Evolutionary conservation across 2,113 vertebrate species (phyloP).

Genomic region (Illadopsis cleaveri): DNA sequence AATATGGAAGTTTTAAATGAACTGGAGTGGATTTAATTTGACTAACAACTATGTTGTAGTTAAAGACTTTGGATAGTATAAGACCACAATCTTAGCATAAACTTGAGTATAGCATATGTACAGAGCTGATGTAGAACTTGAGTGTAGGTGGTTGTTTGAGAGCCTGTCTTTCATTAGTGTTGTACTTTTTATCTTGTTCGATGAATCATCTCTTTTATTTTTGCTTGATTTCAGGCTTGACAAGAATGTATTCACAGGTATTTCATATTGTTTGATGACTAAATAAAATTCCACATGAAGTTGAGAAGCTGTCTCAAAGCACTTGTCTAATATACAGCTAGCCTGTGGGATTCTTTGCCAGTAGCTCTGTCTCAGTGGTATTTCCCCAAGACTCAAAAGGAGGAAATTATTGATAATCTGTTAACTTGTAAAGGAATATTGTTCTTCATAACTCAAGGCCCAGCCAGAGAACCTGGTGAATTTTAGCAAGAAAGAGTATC

Average conservation of each 20-base stretch:
- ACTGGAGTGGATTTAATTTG: neutral
- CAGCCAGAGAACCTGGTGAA: neutral
- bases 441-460: neutral
- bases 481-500: neutral
- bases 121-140: neutral
- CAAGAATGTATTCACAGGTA: neutral
- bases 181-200: neutral
- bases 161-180: neutral
- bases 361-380: neutral
- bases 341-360: neutral
- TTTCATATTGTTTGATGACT: neutral
- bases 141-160: neutral
- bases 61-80: neutral
- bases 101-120: neutral
- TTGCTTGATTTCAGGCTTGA: neutral
- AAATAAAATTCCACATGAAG: neutral
- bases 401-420: neutral
- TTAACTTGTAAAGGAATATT: neutral
- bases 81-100: neutral
- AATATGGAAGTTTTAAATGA: neutral
- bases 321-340: neutral
- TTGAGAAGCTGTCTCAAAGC: neutral
- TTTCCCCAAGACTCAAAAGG: neutral
- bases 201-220: slow-evolving; percentile 2
- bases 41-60: neutral